phyloP scores from a whole-genome alignment of 2,797 vertebrate species.

The Lithobates pipiens region DNA sequence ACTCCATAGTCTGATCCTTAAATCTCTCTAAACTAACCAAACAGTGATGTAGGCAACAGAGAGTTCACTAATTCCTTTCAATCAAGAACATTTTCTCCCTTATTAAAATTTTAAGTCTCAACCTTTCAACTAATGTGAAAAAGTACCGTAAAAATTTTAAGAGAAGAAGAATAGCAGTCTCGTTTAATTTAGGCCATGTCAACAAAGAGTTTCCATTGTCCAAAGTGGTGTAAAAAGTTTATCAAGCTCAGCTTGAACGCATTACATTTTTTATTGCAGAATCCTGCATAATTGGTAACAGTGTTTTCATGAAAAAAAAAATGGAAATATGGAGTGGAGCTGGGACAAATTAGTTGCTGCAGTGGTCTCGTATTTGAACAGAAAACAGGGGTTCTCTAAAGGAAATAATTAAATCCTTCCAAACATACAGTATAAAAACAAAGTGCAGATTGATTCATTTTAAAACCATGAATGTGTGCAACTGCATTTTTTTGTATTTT shows the following conservation, averaged over 20 bases:
- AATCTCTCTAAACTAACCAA: slow-evolving; percentile 40
- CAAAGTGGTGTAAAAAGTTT: slow-evolving; percentile 63
- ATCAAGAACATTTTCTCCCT: slow-evolving; percentile 65
- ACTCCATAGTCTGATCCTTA: slow-evolving; percentile 40
- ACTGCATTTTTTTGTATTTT: no score
- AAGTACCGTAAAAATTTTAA: slow-evolving; percentile 74
- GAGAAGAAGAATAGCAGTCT: slow-evolving; percentile 72
- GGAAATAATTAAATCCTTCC: slow-evolving; percentile 57
- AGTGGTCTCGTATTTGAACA: slow-evolving; percentile 38
- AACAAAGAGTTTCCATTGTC: slow-evolving; percentile 72
- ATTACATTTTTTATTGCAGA: slow-evolving; percentile 68
- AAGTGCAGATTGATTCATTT: neutral
- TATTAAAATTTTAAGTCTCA: slow-evolving; percentile 71
- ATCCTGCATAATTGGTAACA: slow-evolving; percentile 60
- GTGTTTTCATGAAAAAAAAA: slow-evolving; percentile 34
- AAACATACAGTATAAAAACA: slow-evolving; percentile 12
- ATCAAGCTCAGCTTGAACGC: slow-evolving; percentile 65
- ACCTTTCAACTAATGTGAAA: slow-evolving; percentile 71
- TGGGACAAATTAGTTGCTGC: slow-evolving; percentile 60
- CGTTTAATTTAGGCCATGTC: slow-evolving; percentile 73
- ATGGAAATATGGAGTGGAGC: slow-evolving; percentile 47
- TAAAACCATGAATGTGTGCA: neutral
- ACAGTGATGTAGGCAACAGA: slow-evolving; percentile 49
- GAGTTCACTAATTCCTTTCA: slow-evolving; percentile 61
- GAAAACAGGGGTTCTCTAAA: slow-evolving; percentile 17